Percentiles rank a stretch among this genome's conserved stretches.
Conservation (phyloP, 2,797 vertebrate genomes). For the Melopsittacus undulatus region DNA sequence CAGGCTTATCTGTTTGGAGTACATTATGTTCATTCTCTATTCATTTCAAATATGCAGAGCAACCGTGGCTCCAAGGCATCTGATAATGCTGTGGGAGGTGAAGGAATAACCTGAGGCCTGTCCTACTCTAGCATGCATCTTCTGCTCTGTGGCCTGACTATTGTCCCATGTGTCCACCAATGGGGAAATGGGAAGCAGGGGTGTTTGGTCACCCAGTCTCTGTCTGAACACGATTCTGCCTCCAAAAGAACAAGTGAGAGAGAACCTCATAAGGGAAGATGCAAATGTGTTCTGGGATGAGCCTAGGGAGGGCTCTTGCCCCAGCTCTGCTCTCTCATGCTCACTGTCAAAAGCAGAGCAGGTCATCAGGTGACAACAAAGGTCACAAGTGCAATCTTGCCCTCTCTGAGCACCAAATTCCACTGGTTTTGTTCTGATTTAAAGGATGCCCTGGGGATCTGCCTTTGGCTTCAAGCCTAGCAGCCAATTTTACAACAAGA, state of each 20-base stretch:
- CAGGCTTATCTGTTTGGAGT: neutral
- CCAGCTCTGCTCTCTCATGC: neutral
- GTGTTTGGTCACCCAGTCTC: neutral
- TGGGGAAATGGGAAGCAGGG: neutral
- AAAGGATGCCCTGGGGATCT: neutral
- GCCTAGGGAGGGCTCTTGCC: neutral
- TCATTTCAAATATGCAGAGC: neutral
- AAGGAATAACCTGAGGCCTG: neutral
- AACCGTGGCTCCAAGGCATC: neutral
- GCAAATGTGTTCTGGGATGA: neutral
- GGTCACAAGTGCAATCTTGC: neutral
- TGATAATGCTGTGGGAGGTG: neutral
- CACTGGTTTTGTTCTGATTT: accelerated
- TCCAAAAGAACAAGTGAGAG: slow-evolving; percentile 13
- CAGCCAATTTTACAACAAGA: neutral
- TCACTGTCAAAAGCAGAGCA: neutral
- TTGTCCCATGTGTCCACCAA: neutral
- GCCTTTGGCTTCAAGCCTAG: neutral
- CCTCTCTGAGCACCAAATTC: neutral
- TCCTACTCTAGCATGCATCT: neutral
- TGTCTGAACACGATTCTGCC: neutral
- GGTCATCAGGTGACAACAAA: accelerated
- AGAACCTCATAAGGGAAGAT: neutral
- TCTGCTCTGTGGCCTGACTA: neutral
- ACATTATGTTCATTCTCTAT: accelerated